phyloP scores from a whole-genome alignment of 2,888 invertebrate species.

The Phalera bucephala region DNA sequence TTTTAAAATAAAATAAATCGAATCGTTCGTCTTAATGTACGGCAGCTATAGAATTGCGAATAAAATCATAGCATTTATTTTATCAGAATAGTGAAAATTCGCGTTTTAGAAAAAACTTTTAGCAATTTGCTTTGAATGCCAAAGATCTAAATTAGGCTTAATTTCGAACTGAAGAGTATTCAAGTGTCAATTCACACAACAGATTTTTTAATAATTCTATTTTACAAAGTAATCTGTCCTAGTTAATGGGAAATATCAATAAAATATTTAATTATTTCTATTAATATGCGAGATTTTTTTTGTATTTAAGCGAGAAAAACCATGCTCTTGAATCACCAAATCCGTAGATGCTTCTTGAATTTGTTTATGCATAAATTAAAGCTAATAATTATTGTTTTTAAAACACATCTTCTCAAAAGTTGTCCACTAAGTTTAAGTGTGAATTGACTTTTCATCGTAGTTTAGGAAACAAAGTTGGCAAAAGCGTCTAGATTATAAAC shows the following conservation, averaged over 20 bases:
- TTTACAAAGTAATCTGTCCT: too few species aligned
- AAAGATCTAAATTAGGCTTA: constrained; percentile 40
- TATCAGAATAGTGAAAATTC: constrained; percentile 13
- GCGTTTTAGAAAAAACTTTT: constrained; percentile 18
- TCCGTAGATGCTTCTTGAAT: too few species aligned
- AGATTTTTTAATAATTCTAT: too few species aligned
- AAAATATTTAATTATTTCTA: too few species aligned
- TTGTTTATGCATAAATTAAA: too few species aligned
- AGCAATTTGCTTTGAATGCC: constrained; percentile 36
- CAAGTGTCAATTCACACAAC: constrained; percentile 25
- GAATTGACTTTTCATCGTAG: constrained; percentile 19
- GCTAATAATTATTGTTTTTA: too few species aligned
- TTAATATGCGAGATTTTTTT: too few species aligned
- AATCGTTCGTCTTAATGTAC: neutral
- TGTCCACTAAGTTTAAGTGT: too few species aligned
- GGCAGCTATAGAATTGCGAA: constrained; percentile 4
- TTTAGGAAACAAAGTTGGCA: constrained; percentile 13
- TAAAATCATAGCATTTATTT: constrained; percentile 12
- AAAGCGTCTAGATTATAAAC: constrained; percentile 25
- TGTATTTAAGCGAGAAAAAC: too few species aligned
- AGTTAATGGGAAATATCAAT: too few species aligned
- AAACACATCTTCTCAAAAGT: too few species aligned
- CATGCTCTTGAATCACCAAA: too few species aligned
- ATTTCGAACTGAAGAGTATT: constrained; percentile 23
- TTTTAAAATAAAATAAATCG: neutral